Percentiles rank a stretch among this genome's conserved stretches.
These are phyloP conservation scores for Aphidius gifuensis DNA, from an alignment of 1,140 invertebrate genomes.

Conservation along the genomic window DNA sequence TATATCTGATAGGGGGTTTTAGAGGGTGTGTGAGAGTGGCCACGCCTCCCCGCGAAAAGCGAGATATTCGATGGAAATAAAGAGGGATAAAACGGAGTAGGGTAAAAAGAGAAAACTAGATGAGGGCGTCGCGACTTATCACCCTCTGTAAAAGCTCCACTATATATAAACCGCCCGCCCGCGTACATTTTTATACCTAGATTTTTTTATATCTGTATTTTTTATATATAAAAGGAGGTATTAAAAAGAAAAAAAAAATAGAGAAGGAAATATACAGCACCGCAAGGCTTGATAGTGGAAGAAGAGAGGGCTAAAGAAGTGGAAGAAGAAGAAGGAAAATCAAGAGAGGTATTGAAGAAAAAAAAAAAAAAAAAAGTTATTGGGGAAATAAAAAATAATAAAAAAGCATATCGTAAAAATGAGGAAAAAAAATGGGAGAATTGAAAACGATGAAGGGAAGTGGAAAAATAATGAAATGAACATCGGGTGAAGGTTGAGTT, in stretches of 20 bases:
- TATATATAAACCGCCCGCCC: not conserved
- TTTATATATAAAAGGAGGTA: too few relatives aligned
- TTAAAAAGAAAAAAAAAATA: not conserved
- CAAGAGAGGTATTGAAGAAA: not conserved
- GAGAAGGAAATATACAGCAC: constrained; percentile 6
- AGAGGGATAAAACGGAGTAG: too few relatives aligned
- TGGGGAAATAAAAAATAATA: constrained; percentile 23
- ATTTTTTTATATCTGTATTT: too few relatives aligned
- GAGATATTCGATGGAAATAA: too few relatives aligned
- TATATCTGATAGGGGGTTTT: too few relatives aligned
- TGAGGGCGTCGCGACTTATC: constrained; percentile 10
- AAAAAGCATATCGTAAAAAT: constrained; percentile 4
- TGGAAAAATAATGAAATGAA: constrained; percentile 56
- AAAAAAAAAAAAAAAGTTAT: constrained; percentile 26
- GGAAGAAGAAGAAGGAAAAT: not conserved
- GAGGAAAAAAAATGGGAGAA: constrained; percentile 25
- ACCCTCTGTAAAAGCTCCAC: not conserved
- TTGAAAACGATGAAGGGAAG: constrained; percentile 31
- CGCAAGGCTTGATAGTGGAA: not conserved
- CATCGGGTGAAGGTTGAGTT: constrained; percentile 46
- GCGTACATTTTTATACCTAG: not conserved
- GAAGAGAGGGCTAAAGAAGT: not conserved
- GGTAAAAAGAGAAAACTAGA: too few relatives aligned
- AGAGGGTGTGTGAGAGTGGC: too few relatives aligned
- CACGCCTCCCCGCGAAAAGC: too few relatives aligned